Conservation (phyloP, 2,888 invertebrate genomes). For the Siphlonurus alternatus region DNA sequence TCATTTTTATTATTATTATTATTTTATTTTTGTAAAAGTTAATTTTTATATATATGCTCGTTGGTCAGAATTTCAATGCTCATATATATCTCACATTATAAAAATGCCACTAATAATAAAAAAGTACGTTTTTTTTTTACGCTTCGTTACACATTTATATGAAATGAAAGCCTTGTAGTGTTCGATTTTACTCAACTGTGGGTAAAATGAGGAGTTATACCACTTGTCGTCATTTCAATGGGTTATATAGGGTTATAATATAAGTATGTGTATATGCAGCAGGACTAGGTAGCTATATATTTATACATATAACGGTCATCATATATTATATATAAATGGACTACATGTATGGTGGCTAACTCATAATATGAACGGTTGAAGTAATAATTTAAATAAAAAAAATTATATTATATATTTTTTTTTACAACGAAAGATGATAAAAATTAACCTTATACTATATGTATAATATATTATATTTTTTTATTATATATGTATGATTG, state of each 20-base stretch:
- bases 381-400: neutral
- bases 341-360: neutral
- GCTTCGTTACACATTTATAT: conserved; percentile 1
- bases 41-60: neutral
- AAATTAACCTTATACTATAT: neutral
- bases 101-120: neutral
- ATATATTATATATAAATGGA: no score
- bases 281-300: no score
- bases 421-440: neutral
- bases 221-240: neutral
- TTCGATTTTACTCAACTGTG: neutral
- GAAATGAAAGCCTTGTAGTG: neutral
- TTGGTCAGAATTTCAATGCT: neutral
- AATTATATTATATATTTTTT: neutral
- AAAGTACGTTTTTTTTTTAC: neutral
- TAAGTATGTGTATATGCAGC: no score
- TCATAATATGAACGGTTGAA: neutral
- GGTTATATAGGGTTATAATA: no score
- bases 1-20: conserved; percentile 1
- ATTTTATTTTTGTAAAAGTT: no score
- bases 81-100: neutral
- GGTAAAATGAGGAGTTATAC: neutral
- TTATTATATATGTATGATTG: neutral
- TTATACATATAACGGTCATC: neutral
- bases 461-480: no score